phyloP scores from a whole-genome alignment of 2,888 invertebrate genomes.

The Zootermopsis nevadensis region DNA sequence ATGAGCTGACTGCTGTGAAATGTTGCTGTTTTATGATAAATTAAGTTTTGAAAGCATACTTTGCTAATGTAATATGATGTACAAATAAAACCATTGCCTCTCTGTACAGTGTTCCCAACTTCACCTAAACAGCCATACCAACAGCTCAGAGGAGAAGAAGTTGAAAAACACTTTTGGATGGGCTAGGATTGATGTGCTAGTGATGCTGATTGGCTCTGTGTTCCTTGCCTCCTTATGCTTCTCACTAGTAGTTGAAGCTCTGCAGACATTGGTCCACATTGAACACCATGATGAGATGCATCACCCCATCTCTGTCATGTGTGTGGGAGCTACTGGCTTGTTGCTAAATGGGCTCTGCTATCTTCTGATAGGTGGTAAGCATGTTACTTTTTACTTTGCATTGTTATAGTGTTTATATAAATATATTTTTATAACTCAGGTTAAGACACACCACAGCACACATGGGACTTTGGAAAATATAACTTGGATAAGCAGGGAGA shows the following conservation, averaged over 20 bases:
- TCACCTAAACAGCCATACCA: neutral
- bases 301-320: constrained; percentile 78
- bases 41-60: no score
- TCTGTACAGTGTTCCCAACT: constrained; percentile 12
- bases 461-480: no score
- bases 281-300: constrained; percentile 79
- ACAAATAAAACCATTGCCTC: neutral
- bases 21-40: no score
- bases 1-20: no score
- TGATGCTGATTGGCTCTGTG: constrained; percentile 83
- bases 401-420: no score
- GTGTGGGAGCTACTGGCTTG: constrained; percentile 77
- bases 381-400: no score
- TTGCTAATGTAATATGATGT: no score
- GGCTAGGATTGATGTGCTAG: constrained; percentile 90
- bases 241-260: constrained; percentile 82
- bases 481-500: no score
- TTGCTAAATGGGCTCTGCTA: constrained; percentile 82
- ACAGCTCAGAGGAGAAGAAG: constrained; percentile 42
- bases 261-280: constrained; percentile 83
- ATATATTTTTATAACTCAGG: no score
- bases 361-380: constrained; percentile 80
- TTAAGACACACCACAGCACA: no score
- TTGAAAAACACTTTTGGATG: constrained; percentile 92
- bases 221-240: constrained; percentile 86